Base-by-base conservation (phyloP, 2,888 invertebrate genomes). In the Notodonta dromedarius region DNA sequence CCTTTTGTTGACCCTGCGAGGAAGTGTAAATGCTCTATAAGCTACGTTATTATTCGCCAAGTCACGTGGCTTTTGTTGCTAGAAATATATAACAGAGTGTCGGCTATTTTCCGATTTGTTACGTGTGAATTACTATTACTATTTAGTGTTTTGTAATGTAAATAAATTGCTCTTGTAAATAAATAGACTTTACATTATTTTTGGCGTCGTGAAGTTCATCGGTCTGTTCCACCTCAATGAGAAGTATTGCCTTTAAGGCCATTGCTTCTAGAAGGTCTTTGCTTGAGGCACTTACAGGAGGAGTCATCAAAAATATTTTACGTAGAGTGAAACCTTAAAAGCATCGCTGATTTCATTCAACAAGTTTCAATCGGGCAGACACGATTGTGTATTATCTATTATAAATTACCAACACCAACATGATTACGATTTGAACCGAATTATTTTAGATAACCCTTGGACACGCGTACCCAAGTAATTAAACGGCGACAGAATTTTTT, bases 401-500 rank as follows among this genome's bases (percentile, higher is more conserved):
- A 24, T 24, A 24, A 24, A 24, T 24, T 24, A 24, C 24, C 24
- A 24, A 24, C 24, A 24, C 16, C 2, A 16, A 50, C 7, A 14
- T 16, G 16, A 16, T 14, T 3, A 2, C 14, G 16, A 50, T 9
- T 16, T 9, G n/a, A 9, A 16, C 1, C 8, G 14, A 50, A 16
- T 16, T 32, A 11, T 35, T 53, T 32, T n/a, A 42, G 57, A 54
- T 56, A 48, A 57, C 57, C 54, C 48, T 61, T 54, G 32, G 35
- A 44, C 60, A 51, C 51, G 53, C 51, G 61, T 59, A 60, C 52
- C 58, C 61, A 62, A 56, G 66, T 71, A 68, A 76, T 71, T 70
- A 74, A 73, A 24, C 65, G 60, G 64, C 69, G 69, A 71, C 63
- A 67, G 42, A n/a, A 44, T 12, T 77, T 87, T 86, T 87, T 86